phyloP scores from a whole-genome alignment of 2,113 vertebrate species.

The Tenrec ecaudatus region DNA sequence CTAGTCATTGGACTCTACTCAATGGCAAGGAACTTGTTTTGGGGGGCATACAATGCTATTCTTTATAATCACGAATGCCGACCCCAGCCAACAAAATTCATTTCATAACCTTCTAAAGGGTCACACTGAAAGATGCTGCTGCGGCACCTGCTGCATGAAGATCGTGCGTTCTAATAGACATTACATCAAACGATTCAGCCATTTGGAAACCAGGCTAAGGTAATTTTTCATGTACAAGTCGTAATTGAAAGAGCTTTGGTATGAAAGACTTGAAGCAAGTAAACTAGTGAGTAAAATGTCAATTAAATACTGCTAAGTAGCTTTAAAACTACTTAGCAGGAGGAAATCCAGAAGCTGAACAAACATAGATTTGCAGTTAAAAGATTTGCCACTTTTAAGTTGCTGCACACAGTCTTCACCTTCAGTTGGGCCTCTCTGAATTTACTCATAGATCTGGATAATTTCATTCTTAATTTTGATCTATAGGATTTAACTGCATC shows the following conservation, averaged over 20 bases:
- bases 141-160: background rate
- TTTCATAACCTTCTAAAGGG: background rate
- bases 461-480: constrained; percentile 51
- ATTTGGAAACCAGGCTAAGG: constrained; percentile 39
- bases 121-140: constrained; percentile 5
- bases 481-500: constrained; percentile 4
- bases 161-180: constrained; percentile 47
- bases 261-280: constrained; percentile 62
- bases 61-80: background rate
- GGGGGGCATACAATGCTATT: background rate
- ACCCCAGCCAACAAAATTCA: constrained; percentile 35
- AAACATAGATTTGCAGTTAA: constrained; percentile 35
- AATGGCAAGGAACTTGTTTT: too few species aligned
- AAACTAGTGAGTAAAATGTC: constrained; percentile 68
- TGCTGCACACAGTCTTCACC: constrained; percentile 9
- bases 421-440: constrained; percentile 26
- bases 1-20: too few species aligned
- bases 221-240: constrained; percentile 29
- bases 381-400: constrained; percentile 34
- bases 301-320: constrained; percentile 65
- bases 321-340: constrained; percentile 61
- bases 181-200: constrained; percentile 49
- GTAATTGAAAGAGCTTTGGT: constrained; percentile 52
- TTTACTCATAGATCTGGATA: background rate
- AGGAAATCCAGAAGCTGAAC: constrained; percentile 59